Percentiles rank a stretch among this genome's conserved stretches.
phyloP scores from a whole-genome alignment of 2,888 invertebrate genomes.

The Pyrocoelia pectoralis region DNA sequence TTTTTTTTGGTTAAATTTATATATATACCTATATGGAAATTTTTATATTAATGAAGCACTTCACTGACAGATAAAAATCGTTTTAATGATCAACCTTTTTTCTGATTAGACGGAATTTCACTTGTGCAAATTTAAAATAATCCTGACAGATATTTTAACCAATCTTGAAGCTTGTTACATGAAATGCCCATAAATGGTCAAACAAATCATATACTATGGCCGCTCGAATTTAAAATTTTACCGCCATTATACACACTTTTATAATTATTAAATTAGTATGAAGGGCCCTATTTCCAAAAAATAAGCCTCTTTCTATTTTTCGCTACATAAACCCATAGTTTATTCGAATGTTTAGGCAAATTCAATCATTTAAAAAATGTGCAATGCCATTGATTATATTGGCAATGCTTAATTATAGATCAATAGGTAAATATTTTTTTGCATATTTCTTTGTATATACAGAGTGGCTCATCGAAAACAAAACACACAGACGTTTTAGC shows the following conservation, averaged over 20 bases:
- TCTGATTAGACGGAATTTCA: neutral
- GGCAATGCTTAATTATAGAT: too few relatives aligned
- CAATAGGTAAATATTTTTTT: too few relatives aligned
- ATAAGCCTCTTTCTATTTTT: too few relatives aligned
- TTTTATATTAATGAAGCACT: neutral
- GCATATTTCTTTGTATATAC: too few relatives aligned
- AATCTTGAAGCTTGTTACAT: slow-evolving; percentile 66
- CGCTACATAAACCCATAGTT: too few relatives aligned
- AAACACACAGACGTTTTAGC: too few relatives aligned
- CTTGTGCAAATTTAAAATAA: slow-evolving; percentile 14
- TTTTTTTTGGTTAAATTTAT: neutral
- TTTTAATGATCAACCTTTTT: neutral
- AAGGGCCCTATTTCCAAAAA: neutral
- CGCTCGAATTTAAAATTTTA: slow-evolving; percentile 53
- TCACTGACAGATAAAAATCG: neutral
- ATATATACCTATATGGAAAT: too few relatives aligned
- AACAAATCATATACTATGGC: slow-evolving; percentile 60
- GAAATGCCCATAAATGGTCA: slow-evolving; percentile 70
- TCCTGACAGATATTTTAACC: slow-evolving; percentile 54
- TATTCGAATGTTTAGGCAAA: too few relatives aligned
- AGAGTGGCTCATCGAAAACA: too few relatives aligned
- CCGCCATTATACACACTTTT: slow-evolving; percentile 54
- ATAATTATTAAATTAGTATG: neutral
- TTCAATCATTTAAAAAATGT: too few relatives aligned
- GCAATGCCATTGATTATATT: too few relatives aligned